phyloP scores from a whole-genome alignment of 2,113 vertebrate species.

The Narcine bancroftii region DNA sequence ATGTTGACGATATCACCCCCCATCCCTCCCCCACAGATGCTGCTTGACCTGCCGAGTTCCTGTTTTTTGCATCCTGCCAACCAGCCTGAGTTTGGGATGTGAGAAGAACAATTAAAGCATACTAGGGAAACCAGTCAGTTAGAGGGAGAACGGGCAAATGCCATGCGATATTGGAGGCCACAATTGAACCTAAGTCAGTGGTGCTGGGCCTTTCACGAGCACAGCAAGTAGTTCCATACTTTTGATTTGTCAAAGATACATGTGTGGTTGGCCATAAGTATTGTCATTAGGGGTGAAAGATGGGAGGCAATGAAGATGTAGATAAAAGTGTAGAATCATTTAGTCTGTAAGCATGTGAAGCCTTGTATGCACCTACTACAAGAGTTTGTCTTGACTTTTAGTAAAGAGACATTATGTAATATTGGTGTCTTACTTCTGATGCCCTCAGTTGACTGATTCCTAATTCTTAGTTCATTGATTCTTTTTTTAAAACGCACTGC shows the following conservation, averaged over 20 bases:
- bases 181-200: no score
- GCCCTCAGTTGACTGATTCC: neutral
- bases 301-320: neutral
- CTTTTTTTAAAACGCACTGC: neutral
- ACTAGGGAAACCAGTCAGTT: no score
- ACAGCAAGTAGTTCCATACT: neutral
- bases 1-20: no score
- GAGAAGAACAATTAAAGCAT: no score
- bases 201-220: no score
- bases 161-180: no score
- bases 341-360: neutral
- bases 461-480: neutral
- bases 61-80: no score
- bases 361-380: neutral
- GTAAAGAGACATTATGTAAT: neutral
- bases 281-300: neutral
- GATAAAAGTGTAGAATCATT: no score
- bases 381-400: neutral
- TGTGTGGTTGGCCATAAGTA: neutral
- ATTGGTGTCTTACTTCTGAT: neutral
- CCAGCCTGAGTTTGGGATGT: no score
- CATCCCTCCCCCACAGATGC: no score
- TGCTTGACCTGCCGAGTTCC: no score
- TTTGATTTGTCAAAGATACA: neutral
- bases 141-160: no score